Base-by-base conservation (phyloP, 1,140 invertebrate genomes). In the Coenobita brevimanus region DNA sequence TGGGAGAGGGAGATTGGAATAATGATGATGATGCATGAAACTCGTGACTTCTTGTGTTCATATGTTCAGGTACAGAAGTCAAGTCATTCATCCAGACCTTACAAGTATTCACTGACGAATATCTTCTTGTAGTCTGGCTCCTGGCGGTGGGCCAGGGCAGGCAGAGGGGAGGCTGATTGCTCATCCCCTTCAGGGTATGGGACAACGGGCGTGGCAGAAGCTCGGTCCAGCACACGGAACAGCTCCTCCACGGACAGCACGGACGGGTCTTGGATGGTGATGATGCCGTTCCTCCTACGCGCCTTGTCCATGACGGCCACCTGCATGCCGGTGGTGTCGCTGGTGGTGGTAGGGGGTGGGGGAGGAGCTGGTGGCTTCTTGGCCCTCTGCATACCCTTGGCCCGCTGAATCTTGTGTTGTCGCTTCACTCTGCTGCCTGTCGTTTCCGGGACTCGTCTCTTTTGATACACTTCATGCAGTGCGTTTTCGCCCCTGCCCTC, bases 341-440 rank as follows among this genome's bases (percentile, higher is more conserved):
- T 30, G 43, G 50, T 30, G 17, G 6, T 46, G 2, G 64, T 24
- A 4, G 38, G n/a, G 24, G 71, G 36, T 17, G 82, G 69, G 24
- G n/a, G 15, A 21, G 27, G 60, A 33, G 69, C 41, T 33, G 67
- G 27, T 17, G 46, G 36, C 33, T 50, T 71, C n/a, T 78, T 71
- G 27, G 82, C 54, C 21, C 82, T 54, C 41, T 90, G 90, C 79
- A 90, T 76, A 4, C 88, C 87, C 57, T 90, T 90, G 24, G 90
- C 90, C 3, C 90, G 75, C 73, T 90, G 90, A 60, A 90, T 90
- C 50, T 90, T 90, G 62, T 90, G 90, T 36, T 90, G 90, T 1
- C 88, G 78, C 8, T 88, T 85, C 46, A 90, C 82, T 36, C 86
- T 46, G 73, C 90, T 89, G 0, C 82, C 90, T 0, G 83, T 57